These are phyloP conservation scores for Girardinus metallicus DNA, from an alignment of 2,797 vertebrate species.

Conservation along the genomic window DNA sequence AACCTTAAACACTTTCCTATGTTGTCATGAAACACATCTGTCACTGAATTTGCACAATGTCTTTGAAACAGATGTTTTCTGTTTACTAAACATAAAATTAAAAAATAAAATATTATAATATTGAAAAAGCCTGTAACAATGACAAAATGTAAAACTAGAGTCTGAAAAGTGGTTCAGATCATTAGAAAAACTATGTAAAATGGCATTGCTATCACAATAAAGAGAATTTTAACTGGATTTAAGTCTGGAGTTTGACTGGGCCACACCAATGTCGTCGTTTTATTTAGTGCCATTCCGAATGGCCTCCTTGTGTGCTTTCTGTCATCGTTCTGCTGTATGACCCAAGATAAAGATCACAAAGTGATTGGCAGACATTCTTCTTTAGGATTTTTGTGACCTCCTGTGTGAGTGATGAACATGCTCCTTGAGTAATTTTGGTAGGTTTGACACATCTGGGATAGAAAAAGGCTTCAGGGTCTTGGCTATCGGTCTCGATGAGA, in stretches of 20 bases:
- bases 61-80: constrained; percentile 58
- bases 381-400: background rate
- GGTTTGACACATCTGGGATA: constrained; percentile 40
- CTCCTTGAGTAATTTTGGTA: background rate
- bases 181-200: constrained; percentile 81
- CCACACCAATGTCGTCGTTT: background rate
- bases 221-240: background rate
- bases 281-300: background rate
- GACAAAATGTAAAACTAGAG: constrained; percentile 68
- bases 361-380: background rate
- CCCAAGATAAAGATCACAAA: background rate
- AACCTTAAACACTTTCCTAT: constrained; percentile 61
- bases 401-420: background rate
- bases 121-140: constrained; percentile 68
- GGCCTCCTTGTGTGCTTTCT: background rate
- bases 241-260: background rate
- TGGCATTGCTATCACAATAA: constrained; percentile 55
- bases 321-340: background rate
- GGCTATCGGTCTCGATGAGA: constrained; percentile 77
- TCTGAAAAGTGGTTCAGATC: constrained; percentile 73
- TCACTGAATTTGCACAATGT: constrained; percentile 70
- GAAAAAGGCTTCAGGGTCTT: constrained; percentile 77
- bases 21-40: constrained; percentile 73
- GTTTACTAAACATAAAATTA: background rate
- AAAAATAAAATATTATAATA: constrained; percentile 42